phyloP scores from a whole-genome alignment of 2,888 invertebrate species.

The Endomychus coccineus region DNA sequence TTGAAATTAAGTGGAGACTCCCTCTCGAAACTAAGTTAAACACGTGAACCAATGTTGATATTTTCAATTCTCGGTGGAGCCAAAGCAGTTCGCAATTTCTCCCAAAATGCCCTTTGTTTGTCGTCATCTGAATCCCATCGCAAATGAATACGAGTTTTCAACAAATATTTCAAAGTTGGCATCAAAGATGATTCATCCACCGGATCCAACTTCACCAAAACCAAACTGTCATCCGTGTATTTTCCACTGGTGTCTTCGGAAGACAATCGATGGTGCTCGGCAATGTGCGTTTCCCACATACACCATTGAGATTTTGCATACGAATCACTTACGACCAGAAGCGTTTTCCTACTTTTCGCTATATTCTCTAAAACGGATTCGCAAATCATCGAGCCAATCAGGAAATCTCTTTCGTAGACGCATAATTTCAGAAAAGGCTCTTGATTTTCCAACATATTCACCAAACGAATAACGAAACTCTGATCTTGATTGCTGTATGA shows the following conservation, averaged over 20 bases:
- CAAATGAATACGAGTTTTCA: conserved; percentile 58
- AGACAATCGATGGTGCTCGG: conserved; percentile 57
- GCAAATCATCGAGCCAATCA: conserved; percentile 55
- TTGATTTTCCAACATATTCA: conserved; percentile 52
- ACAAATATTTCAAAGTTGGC: conserved; percentile 53
- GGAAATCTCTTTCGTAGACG: conserved; percentile 63
- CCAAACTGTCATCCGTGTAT: conserved; percentile 50
- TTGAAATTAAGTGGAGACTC: too few species aligned
- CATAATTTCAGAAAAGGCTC: conserved; percentile 56
- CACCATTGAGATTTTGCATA: conserved; percentile 69
- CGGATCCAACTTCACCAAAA: conserved; percentile 56
- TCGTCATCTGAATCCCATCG: conserved; percentile 50
- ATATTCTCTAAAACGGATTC: conserved; percentile 60
- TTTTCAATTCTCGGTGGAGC: conserved; percentile 18
- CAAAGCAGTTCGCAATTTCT: conserved; percentile 34
- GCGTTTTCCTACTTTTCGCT: conserved; percentile 55
- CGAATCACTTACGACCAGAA: conserved; percentile 59
- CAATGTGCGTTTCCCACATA: conserved; percentile 61
- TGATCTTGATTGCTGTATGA: conserved; percentile 56
- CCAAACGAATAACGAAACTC: conserved; percentile 54
- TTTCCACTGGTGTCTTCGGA: conserved; percentile 47
- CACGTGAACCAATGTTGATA: too few species aligned
- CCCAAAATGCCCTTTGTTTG: conserved; percentile 38
- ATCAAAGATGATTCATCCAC: conserved; percentile 50
- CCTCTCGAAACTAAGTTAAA: too few species aligned